These are phyloP conservation scores for Aphidius gifuensis DNA, from an alignment of 1,140 invertebrate genomes.

Conservation along the genomic window DNA sequence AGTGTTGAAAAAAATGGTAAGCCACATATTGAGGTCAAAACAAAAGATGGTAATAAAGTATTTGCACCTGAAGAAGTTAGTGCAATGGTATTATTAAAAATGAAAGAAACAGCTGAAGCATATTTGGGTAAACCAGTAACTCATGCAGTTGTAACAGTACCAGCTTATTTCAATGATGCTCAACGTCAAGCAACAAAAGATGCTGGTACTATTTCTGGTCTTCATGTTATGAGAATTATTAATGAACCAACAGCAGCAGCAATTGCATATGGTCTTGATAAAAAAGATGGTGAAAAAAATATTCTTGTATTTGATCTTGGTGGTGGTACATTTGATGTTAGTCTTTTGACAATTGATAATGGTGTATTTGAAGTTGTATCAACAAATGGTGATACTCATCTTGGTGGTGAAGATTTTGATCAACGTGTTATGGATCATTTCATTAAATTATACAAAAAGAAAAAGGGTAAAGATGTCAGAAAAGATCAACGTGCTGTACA, in stretches of 20 bases:
- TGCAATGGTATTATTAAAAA: constrained; percentile 95
- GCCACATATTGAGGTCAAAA: constrained; percentile 76
- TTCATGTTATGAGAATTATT: constrained; percentile 98
- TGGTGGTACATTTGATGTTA: constrained; percentile 99
- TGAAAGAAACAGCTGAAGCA: constrained; percentile 98
- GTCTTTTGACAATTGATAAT: constrained; percentile 97
- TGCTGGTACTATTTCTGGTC: constrained; percentile 84
- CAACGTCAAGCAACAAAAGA: constrained; percentile 95
- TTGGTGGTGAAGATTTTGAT: constrained; percentile 99
- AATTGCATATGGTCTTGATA: constrained; percentile 99
- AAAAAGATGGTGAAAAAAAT: constrained; percentile 98
- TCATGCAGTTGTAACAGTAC: constrained; percentile 98
- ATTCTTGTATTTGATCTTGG: constrained; percentile 99
- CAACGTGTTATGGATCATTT: constrained; percentile 98
- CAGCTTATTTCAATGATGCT: constrained; percentile 98
- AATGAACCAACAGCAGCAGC: constrained; percentile 99
- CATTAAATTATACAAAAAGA: constrained; percentile 98
- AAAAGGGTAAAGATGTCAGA: constrained; percentile 96
- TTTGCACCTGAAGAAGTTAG: constrained; percentile 98
- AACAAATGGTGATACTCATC: constrained; percentile 97
- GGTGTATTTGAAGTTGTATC: constrained; percentile 91
- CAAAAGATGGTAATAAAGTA: constrained; percentile 75
- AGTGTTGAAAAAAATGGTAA: constrained; percentile 84
- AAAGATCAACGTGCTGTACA: constrained; percentile 94
- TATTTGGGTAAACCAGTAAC: constrained; percentile 95